phyloP scores from a whole-genome alignment of 2,113 vertebrate species.

The Trichechus manatus region DNA sequence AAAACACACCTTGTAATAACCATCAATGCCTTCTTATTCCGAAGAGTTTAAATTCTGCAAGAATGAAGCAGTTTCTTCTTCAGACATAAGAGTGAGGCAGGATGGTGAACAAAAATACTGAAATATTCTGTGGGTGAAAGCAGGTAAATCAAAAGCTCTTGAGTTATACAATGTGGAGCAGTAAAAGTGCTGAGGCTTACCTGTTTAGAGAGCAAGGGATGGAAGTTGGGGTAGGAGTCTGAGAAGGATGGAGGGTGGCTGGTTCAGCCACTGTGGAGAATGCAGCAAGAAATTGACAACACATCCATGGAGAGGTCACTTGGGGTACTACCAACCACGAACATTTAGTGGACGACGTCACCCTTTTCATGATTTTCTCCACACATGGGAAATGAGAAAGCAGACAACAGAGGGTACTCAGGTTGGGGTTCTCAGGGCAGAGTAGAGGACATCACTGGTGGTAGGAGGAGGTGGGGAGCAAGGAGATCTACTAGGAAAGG shows the following conservation, averaged over 20 bases:
- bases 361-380: not conserved
- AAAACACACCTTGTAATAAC: not conserved
- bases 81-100: not conserved
- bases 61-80: slow-evolving; percentile 24
- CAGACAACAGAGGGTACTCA: not conserved
- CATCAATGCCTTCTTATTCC: not conserved
- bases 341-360: not conserved
- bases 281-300: not conserved
- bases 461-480: not conserved
- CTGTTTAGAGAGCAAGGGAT: not conserved
- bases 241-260: not conserved
- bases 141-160: not conserved
- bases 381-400: not conserved
- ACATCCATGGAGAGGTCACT: not conserved
- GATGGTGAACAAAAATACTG: not conserved
- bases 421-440: not conserved
- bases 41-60: slow-evolving; percentile 37
- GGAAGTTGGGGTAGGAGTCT: not conserved
- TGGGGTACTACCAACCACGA: not conserved
- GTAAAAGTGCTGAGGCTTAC: not conserved
- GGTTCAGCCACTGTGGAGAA: not conserved
- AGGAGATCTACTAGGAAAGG: not conserved
- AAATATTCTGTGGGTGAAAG: not conserved
- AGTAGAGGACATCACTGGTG: not conserved
- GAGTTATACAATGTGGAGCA: not conserved